Percentiles rank a stretch among this genome's conserved stretches.
Conservation (phyloP, 2,888 invertebrate genomes). For the Helobdella robusta region DNA sequence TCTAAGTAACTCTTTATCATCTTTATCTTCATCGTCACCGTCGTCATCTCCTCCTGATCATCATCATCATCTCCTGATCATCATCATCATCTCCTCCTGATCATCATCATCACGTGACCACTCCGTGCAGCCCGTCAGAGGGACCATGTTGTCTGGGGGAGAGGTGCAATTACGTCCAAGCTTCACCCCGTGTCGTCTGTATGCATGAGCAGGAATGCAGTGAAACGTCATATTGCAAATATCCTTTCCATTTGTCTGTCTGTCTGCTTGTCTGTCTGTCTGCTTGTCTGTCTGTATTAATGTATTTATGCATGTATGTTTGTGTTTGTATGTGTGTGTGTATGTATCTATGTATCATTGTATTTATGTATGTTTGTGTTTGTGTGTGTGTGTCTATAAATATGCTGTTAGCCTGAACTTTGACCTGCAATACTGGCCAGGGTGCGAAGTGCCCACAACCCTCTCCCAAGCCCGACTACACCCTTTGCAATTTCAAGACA, state of each 20-base stretch:
- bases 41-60: too few species aligned
- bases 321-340: not conserved
- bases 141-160: constrained; percentile 84
- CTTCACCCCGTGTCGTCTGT: constrained; percentile 61
- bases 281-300: not conserved
- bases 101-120: too few species aligned
- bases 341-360: not conserved
- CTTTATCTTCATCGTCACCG: too few species aligned
- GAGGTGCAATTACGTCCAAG: constrained; percentile 26
- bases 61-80: too few species aligned
- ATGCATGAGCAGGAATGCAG: constrained; percentile 81
- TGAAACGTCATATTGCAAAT: constrained; percentile 57
- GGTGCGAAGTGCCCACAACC: constrained; percentile 80
- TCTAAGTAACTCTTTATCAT: too few species aligned
- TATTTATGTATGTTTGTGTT: not conserved
- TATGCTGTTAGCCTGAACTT: constrained; percentile 26
- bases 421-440: constrained; percentile 37
- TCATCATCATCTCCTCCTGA: too few species aligned
- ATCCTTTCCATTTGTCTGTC: constrained; percentile 12
- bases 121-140: constrained; percentile 90
- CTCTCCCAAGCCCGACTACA: constrained; percentile 72
- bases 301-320: too few species aligned
- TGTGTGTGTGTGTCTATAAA: not conserved
- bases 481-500: constrained; percentile 91
- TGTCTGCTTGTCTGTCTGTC: not conserved